phyloP scores from a whole-genome alignment of 92 coral and sea anemone genomes.

The Ricordea florida region DNA sequence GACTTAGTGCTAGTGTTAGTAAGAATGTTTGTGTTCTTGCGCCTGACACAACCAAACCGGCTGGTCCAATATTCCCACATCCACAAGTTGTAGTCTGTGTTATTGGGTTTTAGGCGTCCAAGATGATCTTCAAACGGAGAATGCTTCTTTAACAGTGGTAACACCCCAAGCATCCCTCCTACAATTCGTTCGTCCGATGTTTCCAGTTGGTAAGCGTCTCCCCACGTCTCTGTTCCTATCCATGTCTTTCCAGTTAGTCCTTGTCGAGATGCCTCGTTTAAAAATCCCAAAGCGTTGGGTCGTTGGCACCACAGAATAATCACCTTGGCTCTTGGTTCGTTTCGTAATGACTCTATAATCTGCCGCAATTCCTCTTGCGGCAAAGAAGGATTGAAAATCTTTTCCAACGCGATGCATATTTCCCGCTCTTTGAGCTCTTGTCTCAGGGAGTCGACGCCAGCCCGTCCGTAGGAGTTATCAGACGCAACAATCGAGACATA shows the following conservation, averaged over 20 bases:
- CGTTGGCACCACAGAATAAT: constrained; percentile 92
- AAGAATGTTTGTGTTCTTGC: neutral
- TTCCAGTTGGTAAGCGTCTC: constrained; percentile 76
- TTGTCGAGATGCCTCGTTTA: constrained; percentile 75
- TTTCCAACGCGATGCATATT: constrained; percentile 83
- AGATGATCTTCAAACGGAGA: constrained; percentile 68
- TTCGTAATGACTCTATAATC: constrained; percentile 66
- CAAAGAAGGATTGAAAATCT: constrained; percentile 68
- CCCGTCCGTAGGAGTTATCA: constrained; percentile 94
- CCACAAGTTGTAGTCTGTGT: constrained; percentile 81
- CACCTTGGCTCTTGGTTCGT: constrained; percentile 63
- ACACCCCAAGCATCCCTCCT: constrained; percentile 91
- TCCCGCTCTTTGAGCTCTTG: constrained; percentile 64
- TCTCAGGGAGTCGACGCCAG: constrained; percentile 86
- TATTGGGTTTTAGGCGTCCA: constrained; percentile 59
- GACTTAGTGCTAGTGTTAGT: neutral
- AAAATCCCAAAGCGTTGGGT: constrained; percentile 87
- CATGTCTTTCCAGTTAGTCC: constrained; percentile 73
- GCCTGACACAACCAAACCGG: constrained; percentile 41
- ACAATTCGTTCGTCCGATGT: constrained; percentile 60
- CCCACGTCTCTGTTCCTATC: constrained; percentile 99
- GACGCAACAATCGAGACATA: constrained; percentile 93
- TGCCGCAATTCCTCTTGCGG: constrained; percentile 46
- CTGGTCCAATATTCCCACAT: constrained; percentile 80
- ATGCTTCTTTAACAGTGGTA: constrained; percentile 74